Evolutionary conservation across 2,888 invertebrate species (phyloP).

Genomic region (Tipula helvola): DNA sequence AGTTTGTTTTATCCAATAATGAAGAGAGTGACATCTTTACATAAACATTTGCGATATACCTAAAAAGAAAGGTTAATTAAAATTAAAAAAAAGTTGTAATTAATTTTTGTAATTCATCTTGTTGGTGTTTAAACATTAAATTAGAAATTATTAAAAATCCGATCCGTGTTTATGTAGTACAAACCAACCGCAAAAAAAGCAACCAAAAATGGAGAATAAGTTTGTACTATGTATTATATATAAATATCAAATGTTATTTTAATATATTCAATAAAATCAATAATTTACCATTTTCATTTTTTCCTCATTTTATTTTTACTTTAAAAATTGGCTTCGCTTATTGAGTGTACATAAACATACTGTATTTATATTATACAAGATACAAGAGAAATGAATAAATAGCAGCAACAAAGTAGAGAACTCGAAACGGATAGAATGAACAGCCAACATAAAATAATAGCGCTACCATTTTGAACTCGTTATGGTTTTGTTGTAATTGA

Average conservation of each 20-base stretch:
- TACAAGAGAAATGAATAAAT: neutral
- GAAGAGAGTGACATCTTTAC: neutral
- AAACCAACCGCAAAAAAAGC: neutral
- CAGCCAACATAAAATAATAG: neutral
- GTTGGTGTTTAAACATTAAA: neutral
- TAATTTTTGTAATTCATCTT: neutral
- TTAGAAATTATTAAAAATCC: too few relatives aligned
- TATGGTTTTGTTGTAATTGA: neutral
- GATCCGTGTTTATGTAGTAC: neutral
- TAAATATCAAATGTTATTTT: neutral
- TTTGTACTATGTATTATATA: neutral
- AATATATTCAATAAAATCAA: neutral
- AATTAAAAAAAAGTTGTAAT: neutral
- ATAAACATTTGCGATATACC: neutral
- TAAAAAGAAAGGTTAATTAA: neutral
- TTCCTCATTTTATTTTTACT: neutral
- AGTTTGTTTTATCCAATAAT: neutral
- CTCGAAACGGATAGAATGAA: neutral
- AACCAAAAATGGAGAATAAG: neutral
- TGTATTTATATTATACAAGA: neutral
- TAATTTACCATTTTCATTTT: neutral
- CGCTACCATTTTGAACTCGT: neutral
- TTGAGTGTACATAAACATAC: neutral
- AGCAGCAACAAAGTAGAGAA: neutral
- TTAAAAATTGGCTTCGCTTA: neutral